phyloP scores from a whole-genome alignment of 1,140 invertebrate species.

The Megalopta genalis region DNA sequence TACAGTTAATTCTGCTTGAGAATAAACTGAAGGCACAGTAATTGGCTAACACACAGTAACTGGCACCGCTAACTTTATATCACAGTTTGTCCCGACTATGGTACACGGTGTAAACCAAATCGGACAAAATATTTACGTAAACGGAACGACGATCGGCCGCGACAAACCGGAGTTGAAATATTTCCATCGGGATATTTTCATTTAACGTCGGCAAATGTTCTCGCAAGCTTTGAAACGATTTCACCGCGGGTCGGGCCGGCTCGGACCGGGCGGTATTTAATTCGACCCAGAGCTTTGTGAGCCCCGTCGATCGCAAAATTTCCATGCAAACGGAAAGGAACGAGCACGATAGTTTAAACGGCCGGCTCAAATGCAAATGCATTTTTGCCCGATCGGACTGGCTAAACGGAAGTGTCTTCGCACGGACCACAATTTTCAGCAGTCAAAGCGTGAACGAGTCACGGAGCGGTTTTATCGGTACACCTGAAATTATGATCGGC shows the following conservation, averaged over 20 bases:
- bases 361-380: slow-evolving; percentile 8
- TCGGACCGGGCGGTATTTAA: not conserved
- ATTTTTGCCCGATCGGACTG: not conserved
- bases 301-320: not conserved
- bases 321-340: not conserved
- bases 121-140: too few species aligned
- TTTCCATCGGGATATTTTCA: not conserved
- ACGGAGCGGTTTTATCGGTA: not conserved
- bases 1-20: too few species aligned
- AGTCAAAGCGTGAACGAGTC: not conserved
- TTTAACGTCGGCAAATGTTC: slow-evolving; percentile 6
- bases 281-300: slow-evolving; percentile 9
- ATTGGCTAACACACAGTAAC: too few species aligned
- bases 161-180: not conserved
- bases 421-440: not conserved
- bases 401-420: not conserved
- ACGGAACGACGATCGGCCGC: too few species aligned
- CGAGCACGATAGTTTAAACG: not conserved
- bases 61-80: too few species aligned
- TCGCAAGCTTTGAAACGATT: not conserved
- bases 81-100: too few species aligned
- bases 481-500: not conserved
- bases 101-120: too few species aligned
- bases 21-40: too few species aligned
- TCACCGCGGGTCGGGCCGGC: too few species aligned